A percentile compares a stretch with the other conserved stretches of the same genome.
Conservation (phyloP, 2,113 vertebrate species). For the Electrona antarctica region DNA sequence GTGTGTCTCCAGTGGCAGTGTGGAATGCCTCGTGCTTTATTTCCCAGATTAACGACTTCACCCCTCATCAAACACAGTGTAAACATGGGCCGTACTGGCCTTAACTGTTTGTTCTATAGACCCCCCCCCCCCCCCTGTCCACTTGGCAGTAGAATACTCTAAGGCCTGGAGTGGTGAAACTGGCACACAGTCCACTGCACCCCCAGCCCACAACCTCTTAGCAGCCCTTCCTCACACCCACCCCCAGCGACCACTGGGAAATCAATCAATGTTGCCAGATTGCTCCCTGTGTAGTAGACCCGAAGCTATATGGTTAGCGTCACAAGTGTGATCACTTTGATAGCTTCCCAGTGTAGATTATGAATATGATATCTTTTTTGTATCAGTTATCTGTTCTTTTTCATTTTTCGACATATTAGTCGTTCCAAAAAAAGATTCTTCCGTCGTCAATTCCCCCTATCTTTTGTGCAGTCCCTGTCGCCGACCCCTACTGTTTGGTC, state of each 20-base stretch:
- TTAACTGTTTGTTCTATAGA: background rate
- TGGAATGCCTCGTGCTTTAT: constrained; percentile 72
- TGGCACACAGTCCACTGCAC: constrained; percentile 36
- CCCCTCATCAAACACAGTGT: constrained; percentile 74
- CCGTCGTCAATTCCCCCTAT: too few species aligned
- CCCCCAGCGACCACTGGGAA: constrained; percentile 17
- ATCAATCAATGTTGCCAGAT: constrained; percentile 46
- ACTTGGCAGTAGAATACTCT: constrained; percentile 43
- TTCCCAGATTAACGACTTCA: constrained; percentile 76
- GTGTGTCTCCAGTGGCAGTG: constrained; percentile 52
- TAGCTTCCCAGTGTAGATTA: too few species aligned
- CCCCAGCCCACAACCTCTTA: constrained; percentile 27
- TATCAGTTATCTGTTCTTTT: too few species aligned
- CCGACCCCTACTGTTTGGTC: too few species aligned
- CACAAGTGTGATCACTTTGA: too few species aligned
- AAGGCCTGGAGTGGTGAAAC: constrained; percentile 42
- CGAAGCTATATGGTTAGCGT: too few species aligned
- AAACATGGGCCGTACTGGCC: constrained; percentile 61
- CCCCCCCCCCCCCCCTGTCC: constrained; percentile 21
- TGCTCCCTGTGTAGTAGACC: background rate
- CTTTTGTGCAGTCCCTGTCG: too few species aligned
- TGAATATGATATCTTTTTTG: too few species aligned
- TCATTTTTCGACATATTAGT: too few species aligned
- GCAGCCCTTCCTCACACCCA: constrained; percentile 26
- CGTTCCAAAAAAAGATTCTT: too few species aligned